phyloP scores from a whole-genome alignment of 2,888 invertebrate genomes.

The Diadegma fenestrale region DNA sequence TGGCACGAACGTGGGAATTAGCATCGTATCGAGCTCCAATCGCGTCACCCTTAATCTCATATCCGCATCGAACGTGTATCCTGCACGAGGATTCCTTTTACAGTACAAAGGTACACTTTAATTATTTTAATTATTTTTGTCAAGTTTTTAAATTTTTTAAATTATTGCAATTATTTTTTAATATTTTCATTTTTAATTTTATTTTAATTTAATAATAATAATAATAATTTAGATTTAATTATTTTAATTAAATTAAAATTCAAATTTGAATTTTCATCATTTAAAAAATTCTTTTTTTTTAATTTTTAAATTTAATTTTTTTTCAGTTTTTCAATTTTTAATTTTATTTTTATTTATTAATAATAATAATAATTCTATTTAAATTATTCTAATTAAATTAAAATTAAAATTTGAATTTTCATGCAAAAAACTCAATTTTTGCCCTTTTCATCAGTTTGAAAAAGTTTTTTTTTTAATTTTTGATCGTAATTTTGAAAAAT shows the following conservation, averaged over 20 bases:
- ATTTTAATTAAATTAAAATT: too few species aligned
- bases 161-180: constrained; percentile 41
- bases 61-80: constrained; percentile 77
- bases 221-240: too few species aligned
- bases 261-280: too few species aligned
- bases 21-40: constrained; percentile 80
- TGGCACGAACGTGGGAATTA: constrained; percentile 80
- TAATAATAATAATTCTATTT: too few species aligned
- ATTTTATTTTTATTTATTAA: too few species aligned
- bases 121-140: background rate
- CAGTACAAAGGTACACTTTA: constrained; percentile 81
- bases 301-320: too few species aligned
- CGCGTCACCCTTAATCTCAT: constrained; percentile 81
- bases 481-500: background rate
- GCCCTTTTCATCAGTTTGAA: background rate
- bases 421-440: background rate
- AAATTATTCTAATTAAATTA: background rate
- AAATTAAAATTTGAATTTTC: background rate
- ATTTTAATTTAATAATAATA: too few species aligned
- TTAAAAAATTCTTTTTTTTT: too few species aligned
- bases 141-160: too few species aligned
- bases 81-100: constrained; percentile 81
- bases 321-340: too few species aligned
- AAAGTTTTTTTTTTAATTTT: background rate
- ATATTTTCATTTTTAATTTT: too few species aligned